Percentiles rank a stretch among this genome's conserved stretches.
Conservation (phyloP, 2,113 vertebrate genomes). For the Nycticebus coucang region DNA sequence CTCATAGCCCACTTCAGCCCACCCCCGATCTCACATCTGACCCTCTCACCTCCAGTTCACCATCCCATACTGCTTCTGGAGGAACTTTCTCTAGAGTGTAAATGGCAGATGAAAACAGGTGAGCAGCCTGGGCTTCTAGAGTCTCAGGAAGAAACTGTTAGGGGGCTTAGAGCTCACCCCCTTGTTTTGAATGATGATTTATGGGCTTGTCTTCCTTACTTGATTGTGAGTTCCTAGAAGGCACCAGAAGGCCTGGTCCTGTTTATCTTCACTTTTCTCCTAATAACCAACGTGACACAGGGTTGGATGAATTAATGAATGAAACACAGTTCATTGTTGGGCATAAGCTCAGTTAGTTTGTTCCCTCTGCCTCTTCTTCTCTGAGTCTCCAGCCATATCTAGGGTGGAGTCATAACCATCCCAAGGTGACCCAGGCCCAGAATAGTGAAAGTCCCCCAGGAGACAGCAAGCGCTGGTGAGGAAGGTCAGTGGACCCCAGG, state of each 20-base stretch:
- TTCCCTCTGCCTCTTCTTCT: neutral
- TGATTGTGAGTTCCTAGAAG: neutral
- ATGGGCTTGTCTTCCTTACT: neutral
- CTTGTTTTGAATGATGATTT: neutral
- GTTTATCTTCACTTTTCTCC: neutral
- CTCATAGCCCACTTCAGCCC: neutral
- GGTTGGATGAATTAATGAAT: neutral
- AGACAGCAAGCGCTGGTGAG: neutral
- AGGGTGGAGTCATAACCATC: neutral
- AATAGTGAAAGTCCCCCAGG: neutral
- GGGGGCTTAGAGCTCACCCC: too few species aligned
- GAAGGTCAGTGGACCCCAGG: neutral
- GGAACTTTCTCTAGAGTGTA: neutral
- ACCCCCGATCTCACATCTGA: neutral
- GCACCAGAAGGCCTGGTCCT: neutral
- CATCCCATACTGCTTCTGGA: neutral
- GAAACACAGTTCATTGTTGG: neutral
- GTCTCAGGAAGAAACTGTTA: neutral
- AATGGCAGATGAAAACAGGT: neutral
- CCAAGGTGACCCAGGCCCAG: neutral
- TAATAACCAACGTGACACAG: fast-evolving
- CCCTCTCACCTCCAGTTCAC: neutral
- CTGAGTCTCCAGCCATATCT: neutral
- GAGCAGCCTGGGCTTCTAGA: neutral
- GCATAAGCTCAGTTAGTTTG: neutral